Evolutionary conservation across 2,888 invertebrate genomes (phyloP), one percentile per base, ranked within the genome.

Genomic region (Noctuana brunneofusca): DNA sequence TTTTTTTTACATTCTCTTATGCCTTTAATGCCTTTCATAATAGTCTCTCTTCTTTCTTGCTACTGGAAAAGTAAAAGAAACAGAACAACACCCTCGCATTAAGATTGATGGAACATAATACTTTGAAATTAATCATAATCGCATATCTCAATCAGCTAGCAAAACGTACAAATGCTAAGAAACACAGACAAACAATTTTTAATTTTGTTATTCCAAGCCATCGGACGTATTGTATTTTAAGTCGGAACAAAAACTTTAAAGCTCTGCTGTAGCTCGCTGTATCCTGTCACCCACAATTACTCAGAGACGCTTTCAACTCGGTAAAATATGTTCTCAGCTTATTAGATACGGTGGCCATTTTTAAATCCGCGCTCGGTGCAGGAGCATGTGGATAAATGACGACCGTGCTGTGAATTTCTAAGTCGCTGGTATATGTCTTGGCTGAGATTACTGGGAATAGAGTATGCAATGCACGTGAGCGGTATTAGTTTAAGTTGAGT

Each of bases 361-460:
- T 59, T 53, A 59, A 59, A 53, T 53, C 59, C 43, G 35, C 49
- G 52, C 58, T 59, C 53, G 22, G 41, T 59, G 43, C 59, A 53
- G 24, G 43, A 38, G 52, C 27, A 43, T 27, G 27, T 43, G 59
- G 59, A 53, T 46, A 59, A 59, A 59, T 59, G 59, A 32, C 41
- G 58, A 20, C 38, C 59, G 53, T 59, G 53, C 59, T 52, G 59
- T 22, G 59, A 52, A 53, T 59, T 43, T 32, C 22, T 41, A 53
- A 46, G 43, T 30, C 52, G 20, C 43, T 38, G 41, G 30, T 52
- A 52, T 43, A 58, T 27, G 38, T 58, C 41, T 52, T 16, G 22
- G 27, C 52, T 18, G 16, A 50, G 58, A 52, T 58, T 38, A 14
- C 35, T 18, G 18, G 58, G 49, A 27, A 50, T 30, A 30, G 16